Evolutionary conservation across 1,140 invertebrate species (phyloP).

Genomic region (Oryctes rhinoceros): DNA sequence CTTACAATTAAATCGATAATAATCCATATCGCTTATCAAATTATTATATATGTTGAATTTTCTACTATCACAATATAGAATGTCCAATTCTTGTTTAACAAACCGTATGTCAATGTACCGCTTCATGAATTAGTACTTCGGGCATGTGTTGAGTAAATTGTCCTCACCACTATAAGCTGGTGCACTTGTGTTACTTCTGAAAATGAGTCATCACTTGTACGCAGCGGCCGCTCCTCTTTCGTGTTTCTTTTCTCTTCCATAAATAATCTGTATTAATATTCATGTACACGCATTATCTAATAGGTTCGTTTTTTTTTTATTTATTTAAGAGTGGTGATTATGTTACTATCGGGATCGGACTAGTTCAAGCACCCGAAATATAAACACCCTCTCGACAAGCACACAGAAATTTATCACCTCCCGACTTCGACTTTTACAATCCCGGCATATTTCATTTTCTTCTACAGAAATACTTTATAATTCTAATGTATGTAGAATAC

Average conservation of each 20-base stretch:
- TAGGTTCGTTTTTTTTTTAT: background rate
- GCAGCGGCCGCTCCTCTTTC: slow-evolving; percentile 9
- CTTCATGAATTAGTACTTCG: slow-evolving; percentile 5
- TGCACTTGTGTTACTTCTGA: slow-evolving; percentile 26
- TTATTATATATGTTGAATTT: too few relatives aligned
- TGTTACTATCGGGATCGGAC: background rate
- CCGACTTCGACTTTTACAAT: background rate
- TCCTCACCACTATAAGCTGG: slow-evolving; percentile 6
- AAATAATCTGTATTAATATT: slow-evolving; percentile 29
- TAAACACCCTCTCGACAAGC: background rate
- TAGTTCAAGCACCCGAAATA: background rate
- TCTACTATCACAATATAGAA: too few relatives aligned
- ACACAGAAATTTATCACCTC: slow-evolving; percentile 10
- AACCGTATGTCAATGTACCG: background rate
- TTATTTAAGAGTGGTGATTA: background rate
- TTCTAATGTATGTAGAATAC: too few relatives aligned
- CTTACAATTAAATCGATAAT: too few relatives aligned
- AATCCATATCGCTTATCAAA: too few relatives aligned
- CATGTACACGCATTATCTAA: slow-evolving; percentile 21
- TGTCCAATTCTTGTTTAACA: background rate
- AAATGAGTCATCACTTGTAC: slow-evolving; percentile 32
- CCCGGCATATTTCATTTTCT: too few relatives aligned
- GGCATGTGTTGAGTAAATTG: slow-evolving; percentile 26
- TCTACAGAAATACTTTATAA: too few relatives aligned
- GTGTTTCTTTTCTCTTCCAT: slow-evolving; percentile 32